Base-by-base conservation (phyloP, 53 echinoderm and acorn worm species). In the Apostichopus leukothele region DNA sequence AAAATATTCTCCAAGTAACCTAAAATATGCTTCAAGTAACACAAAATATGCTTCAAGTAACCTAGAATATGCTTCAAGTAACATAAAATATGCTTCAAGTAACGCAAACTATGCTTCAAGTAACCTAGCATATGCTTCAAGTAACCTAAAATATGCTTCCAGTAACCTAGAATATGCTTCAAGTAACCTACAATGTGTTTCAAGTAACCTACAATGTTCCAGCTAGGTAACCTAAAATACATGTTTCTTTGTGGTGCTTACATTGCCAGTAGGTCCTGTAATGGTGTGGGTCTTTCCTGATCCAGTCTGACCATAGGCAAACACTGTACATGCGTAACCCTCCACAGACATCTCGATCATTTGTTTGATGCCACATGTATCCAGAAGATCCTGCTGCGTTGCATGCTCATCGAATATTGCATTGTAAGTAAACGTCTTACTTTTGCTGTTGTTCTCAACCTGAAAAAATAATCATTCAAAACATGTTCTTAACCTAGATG, bases 251-350 rank as follows among this genome's bases (percentile, higher is more conserved):
- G 16, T 22, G 8, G 2, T 39, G 12, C 85, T 63, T 67, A 85
- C 85, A 85, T 85, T 85, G 23, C 85, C 85, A 26, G 85, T 85
- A 18, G 99, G 99, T 27, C 99, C 99, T 9, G 99, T 99, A 67
- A 99, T 99, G 10, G 99, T 99, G 83, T 91, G 94, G 0, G 99
- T 99, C 88, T 99, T 99, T 52, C 99, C 99, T 6, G 99, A 99
- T 71, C 99, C 99, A 5, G 99, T 99, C 90, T 99, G 99, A 7
- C 99, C 99, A 76, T 99, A 99, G 21, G 99, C 99, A 88, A 99
- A 99, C 11, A 95, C 91, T 0, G 99, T 99, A 66, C 99, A 96
- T 13, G 94, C 92, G 79, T 99, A 99, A 13, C 99, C 99, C 22
- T 99, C 99, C 39, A 99, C 76, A 1, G 96, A 91, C 94, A 93